Percentiles rank a stretch among this genome's conserved stretches.
Evolutionary conservation across 2,888 invertebrate species (phyloP).

Genomic region (Sturmia bella): DNA sequence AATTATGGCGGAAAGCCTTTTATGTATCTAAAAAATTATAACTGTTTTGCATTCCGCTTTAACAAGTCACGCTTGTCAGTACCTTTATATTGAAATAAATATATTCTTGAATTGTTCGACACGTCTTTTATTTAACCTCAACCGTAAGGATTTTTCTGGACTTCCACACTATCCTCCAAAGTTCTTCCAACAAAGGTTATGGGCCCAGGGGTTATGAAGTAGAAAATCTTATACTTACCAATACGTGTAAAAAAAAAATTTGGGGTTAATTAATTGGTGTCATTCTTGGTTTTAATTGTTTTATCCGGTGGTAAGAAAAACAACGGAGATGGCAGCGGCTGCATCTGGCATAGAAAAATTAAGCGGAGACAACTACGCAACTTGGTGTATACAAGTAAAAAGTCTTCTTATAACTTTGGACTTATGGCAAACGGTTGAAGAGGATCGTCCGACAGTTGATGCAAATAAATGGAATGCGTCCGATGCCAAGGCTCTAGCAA

Average conservation of each 20-base stretch:
- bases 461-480: neutral
- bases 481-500: slow-evolving; percentile 47
- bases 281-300: slow-evolving; percentile 6
- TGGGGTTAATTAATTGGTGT: neutral
- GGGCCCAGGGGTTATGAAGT: neutral
- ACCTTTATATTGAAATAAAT: no score
- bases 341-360: slow-evolving; percentile 3
- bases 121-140: no score
- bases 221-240: neutral
- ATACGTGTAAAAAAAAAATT: no score
- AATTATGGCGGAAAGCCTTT: no score
- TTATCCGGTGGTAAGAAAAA: slow-evolving; percentile 6
- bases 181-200: slow-evolving; percentile 6
- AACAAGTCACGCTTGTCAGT: no score
- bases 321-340: neutral
- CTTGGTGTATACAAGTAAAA: neutral
- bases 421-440: neutral
- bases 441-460: neutral
- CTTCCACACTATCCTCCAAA: no score
- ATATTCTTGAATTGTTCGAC: no score
- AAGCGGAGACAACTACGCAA: no score
- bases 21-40: no score
- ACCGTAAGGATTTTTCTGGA: no score
- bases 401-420: slow-evolving; percentile 1
- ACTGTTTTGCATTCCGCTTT: no score